Base-by-base conservation (phyloP, 2,888 invertebrate species). In the Reticulitermes lucifugus region DNA sequence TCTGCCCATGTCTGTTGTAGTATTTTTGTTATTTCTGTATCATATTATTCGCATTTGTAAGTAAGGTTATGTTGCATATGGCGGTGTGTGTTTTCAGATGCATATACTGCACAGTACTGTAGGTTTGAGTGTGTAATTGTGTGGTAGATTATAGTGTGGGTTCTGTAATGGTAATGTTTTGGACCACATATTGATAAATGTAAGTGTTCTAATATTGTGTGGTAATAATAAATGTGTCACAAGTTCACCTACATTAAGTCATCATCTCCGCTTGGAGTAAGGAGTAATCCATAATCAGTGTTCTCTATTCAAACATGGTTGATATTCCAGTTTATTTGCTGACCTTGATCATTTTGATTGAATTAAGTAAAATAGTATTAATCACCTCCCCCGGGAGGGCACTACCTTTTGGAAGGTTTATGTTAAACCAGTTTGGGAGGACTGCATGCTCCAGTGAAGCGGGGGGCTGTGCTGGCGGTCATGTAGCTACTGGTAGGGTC, bases 151-250 rank as follows among this genome's bases (percentile, higher is more conserved):
- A 71, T 65, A 41, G 10, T 73, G 18, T 73, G 29, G 18, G 29
- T 9, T 41, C 73, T 73, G 41, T 41, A 73, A 41, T 83, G 25
- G 25, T 51, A 41, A 75, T 59, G n/a, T 71, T 77, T 55, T 41
- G 71, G 73, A 83, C 75, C 59, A 75, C 83, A 80, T 14, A 75
- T 55, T 59, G 79, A 35, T 80, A 60, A 59, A 35, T 59, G 41
- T 80, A 60, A 35, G 59, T 83, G 83, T 83, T 65, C 59, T 59
- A 29, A 29, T 55, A 41, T 75, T 71, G 18, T 70, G 65, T 82
- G 41, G 41, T 83, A 83, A 55, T 41, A 83, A 83, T 83, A 83
- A 83, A 83, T 77, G 77, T 83, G 83, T 75, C 14, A 60, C 35
- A 59, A 81, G 51, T 81, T 25, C 25, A 55, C 25, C 9, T 29